Percentiles rank a stretch among this genome's conserved stretches.
Conservation (phyloP, 2,888 invertebrate species). For the Ptychoptera contaminata region DNA sequence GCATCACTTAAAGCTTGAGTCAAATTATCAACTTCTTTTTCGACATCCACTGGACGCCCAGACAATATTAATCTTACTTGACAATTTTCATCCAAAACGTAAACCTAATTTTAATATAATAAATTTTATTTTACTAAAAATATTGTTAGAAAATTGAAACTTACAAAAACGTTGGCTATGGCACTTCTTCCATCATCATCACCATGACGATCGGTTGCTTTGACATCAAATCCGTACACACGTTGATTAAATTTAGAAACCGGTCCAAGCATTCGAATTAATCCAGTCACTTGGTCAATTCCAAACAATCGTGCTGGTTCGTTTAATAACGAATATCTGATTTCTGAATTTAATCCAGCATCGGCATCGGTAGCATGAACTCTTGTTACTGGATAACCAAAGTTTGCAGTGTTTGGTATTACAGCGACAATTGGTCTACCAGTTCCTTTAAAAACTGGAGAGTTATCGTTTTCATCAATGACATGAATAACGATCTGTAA, state of each 20-base stretch:
- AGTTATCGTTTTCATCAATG: slow-evolving; percentile 69
- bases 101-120: slow-evolving; percentile 38
- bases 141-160: slow-evolving; percentile 29
- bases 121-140: not conserved
- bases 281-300: slow-evolving; percentile 60
- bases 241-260: slow-evolving; percentile 51
- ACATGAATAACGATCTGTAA: slow-evolving; percentile 42
- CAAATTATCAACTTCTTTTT: slow-evolving; percentile 52
- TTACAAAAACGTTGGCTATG: slow-evolving; percentile 65
- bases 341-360: slow-evolving; percentile 56
- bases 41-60: slow-evolving; percentile 59
- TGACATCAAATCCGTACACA: slow-evolving; percentile 75
- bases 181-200: slow-evolving; percentile 69
- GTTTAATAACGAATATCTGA: slow-evolving; percentile 66
- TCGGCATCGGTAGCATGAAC: slow-evolving; percentile 65
- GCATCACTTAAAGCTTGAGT: slow-evolving; percentile 50
- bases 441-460: slow-evolving; percentile 56
- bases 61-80: slow-evolving; percentile 66
- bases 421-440: slow-evolving; percentile 70
- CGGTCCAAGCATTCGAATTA: slow-evolving; percentile 54
- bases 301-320: slow-evolving; percentile 60
- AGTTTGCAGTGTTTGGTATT: slow-evolving; percentile 62
- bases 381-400: slow-evolving; percentile 65
- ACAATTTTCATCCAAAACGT: slow-evolving; percentile 64
- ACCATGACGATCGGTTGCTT: slow-evolving; percentile 67